phyloP scores from a whole-genome alignment of 2,113 vertebrate genomes.

The Eurypyga helias region DNA sequence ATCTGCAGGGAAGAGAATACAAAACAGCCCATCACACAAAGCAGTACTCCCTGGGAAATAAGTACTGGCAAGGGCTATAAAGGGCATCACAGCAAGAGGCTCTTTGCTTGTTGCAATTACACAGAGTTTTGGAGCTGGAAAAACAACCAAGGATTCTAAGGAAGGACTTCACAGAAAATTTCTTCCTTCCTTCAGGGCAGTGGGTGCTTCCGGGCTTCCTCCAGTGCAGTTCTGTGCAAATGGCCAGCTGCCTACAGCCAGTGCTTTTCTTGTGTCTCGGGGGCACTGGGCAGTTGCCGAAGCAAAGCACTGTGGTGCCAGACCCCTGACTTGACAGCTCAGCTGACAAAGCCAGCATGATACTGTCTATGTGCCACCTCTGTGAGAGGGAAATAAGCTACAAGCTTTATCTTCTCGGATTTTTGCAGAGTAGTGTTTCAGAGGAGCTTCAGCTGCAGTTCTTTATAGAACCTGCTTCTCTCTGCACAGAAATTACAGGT shows the following conservation, averaged over 20 bases:
- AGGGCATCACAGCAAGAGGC: background rate
- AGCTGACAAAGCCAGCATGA: background rate
- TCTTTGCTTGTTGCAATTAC: conserved; percentile 12
- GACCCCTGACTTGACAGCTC: background rate
- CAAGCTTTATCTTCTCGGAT: background rate
- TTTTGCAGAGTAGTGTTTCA: background rate
- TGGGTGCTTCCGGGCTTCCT: background rate
- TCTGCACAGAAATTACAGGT: background rate
- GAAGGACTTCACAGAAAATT: background rate
- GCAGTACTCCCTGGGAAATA: conserved; percentile 29
- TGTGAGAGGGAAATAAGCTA: background rate
- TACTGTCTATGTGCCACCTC: background rate
- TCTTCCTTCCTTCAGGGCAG: background rate
- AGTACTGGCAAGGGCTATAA: conserved; percentile 26
- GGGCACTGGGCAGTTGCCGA: background rate
- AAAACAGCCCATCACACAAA: background rate
- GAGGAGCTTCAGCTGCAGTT: background rate
- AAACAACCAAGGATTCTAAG: background rate
- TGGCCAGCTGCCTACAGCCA: background rate
- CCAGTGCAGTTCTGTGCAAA: background rate
- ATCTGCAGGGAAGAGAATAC: background rate
- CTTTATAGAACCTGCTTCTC: background rate
- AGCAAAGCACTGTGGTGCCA: background rate
- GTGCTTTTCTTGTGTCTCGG: background rate
- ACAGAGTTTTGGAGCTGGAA: background rate